Percentiles rank a stretch among this genome's conserved stretches.
phyloP scores from a whole-genome alignment of 2,888 invertebrate genomes.

The Elysia crispata region DNA sequence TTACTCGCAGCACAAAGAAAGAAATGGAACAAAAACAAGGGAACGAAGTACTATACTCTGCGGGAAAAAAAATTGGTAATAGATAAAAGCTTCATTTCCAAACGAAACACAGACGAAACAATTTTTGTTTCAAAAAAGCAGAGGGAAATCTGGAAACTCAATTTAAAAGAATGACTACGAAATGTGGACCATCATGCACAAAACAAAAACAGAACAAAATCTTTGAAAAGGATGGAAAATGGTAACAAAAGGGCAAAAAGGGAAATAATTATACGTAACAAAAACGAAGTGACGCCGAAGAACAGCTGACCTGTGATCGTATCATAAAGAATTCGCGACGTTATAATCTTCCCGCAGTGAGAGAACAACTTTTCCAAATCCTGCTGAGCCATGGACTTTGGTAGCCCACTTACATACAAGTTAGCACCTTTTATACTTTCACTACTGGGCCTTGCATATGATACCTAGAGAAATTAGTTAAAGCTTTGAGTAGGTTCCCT shows the following conservation, averaged over 20 bases:
- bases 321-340: slow-evolving; percentile 78
- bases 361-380: slow-evolving; percentile 78
- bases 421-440: slow-evolving; percentile 78
- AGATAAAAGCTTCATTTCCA: no score
- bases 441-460: slow-evolving; percentile 78
- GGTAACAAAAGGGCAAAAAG: slow-evolving; percentile 38
- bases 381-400: slow-evolving; percentile 76
- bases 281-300: slow-evolving; percentile 51
- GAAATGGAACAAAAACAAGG: slow-evolving; percentile 21
- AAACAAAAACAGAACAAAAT: slow-evolving; percentile 11
- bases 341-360: slow-evolving; percentile 77
- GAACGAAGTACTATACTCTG: background rate
- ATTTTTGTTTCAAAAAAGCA: background rate
- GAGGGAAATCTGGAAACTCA: slow-evolving; percentile 17
- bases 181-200: slow-evolving; percentile 47
- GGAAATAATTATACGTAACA: slow-evolving; percentile 46
- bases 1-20: background rate
- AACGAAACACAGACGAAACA: slow-evolving; percentile 17
- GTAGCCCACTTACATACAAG: slow-evolving; percentile 78
- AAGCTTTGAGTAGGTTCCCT: slow-evolving; percentile 47
- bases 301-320: slow-evolving; percentile 76
- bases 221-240: slow-evolving; percentile 1
- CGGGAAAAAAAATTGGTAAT: no score
- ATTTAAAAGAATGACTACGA: slow-evolving; percentile 36
- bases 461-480: slow-evolving; percentile 74